Conservation (phyloP, 2,113 vertebrate species). For the Penelope pileata region DNA sequence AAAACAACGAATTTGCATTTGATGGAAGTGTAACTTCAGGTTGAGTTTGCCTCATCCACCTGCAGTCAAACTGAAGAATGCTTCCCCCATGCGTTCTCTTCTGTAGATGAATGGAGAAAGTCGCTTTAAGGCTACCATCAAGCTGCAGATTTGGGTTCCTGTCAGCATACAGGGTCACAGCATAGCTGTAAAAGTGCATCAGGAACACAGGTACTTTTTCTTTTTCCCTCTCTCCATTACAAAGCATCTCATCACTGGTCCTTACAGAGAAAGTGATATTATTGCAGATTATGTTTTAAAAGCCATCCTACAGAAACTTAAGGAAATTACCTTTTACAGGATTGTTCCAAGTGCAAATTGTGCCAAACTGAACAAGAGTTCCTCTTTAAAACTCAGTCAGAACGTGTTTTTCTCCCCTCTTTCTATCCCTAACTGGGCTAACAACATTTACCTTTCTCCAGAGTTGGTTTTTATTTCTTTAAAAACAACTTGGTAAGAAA, state of each 20-base stretch:
- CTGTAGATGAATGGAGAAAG: conserved; percentile 69
- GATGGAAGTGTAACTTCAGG: not conserved
- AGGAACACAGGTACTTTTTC: conserved; percentile 51
- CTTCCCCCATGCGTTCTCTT: not conserved
- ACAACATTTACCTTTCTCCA: not conserved
- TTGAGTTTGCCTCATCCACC: not conserved
- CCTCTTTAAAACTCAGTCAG: not conserved
- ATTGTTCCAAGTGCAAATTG: not conserved
- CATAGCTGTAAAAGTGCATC: conserved; percentile 17
- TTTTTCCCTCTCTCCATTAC: not conserved
- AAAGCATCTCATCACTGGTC: not conserved
- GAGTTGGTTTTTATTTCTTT: not conserved
- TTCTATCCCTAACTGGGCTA: not conserved
- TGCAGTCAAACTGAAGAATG: not conserved
- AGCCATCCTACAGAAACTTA: not conserved
- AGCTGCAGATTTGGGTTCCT: conserved; percentile 67
- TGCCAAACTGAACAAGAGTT: not conserved
- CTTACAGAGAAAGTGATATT: not conserved
- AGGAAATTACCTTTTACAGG: not conserved
- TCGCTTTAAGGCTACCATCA: conserved; percentile 36
- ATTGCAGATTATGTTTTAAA: not conserved
- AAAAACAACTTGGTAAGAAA: not conserved
- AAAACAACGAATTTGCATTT: conserved; percentile 57
- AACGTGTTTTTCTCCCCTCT: not conserved
- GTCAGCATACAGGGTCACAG: not conserved